Base-by-base conservation (phyloP, 2,113 vertebrate genomes). In the Ctenomys sociabilis region DNA sequence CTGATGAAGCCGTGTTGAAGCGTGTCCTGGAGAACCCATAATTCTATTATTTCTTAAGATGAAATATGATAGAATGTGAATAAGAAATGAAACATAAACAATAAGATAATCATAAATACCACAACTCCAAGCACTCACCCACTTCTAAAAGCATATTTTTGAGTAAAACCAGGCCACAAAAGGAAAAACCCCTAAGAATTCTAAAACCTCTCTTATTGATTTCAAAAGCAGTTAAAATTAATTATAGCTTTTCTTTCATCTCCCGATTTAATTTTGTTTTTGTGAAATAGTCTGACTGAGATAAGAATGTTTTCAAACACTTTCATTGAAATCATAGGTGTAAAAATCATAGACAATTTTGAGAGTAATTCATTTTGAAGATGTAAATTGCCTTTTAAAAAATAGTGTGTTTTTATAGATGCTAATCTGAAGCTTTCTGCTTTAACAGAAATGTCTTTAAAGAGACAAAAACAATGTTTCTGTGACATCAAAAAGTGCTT, bases 401-500 rank as follows among this genome's bases (percentile, higher is more conserved):
- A 94, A 78, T 24, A 88, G 13, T 85, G 75, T 91, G 95, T 93
- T 96, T 40, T 84, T 94, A 72, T 93, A 91, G 90, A 90, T 75
- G 35, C 40, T 95, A 94, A 94, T 95, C 89, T 66, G 81, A 73
- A 32, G 94, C 92, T 97, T 96, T 90, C 96, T 97, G 49, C 22
- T 93, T 95, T 66, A 91, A 94, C 61, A 94, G 88, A 95, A 66
- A 81, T 75, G 40, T 11, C 78, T 95, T 96, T 88, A 78, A 59
- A 93, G 84, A 94, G 75, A 95, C 87, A 96, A 94, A 70, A 95
- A 91, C 52, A 54, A 92, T 90, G 84, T 90, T 96, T 94, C 59
- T 87, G 52, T 95, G 73, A 96, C 92, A 94, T 96, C 92, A 96
- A 96, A 97, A 95, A 86, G 59, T 93, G 70, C 91, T 96, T 97